Base-by-base conservation (phyloP, 2,888 invertebrate genomes). In the Syrphus vitripennis region DNA sequence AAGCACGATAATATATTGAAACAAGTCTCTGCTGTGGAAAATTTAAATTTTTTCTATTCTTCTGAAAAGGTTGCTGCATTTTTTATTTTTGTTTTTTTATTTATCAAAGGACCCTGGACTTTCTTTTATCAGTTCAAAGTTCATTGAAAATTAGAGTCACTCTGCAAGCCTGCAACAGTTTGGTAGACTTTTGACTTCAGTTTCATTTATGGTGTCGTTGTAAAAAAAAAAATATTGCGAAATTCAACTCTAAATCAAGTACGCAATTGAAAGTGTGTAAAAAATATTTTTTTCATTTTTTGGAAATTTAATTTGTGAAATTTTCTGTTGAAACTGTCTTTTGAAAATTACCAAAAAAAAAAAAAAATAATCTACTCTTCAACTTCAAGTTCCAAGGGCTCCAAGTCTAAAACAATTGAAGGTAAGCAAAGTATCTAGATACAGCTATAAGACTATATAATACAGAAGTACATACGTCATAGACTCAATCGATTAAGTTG, bases 1-100 rank as follows among this genome's bases (percentile, higher is more conserved):
- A 76, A 83, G 72, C 67, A 37, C 71, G 71, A 77, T n/a, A 84
- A 67, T 84, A 55, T 63, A 74, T n/a, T n/a, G 16, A 31, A n/a
- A 10, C 29, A 29, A 31, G 55, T 29, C 10, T 29, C 29, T 19
- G 10, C 12, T 26, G 24, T 50, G 14, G 14, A n/a, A 50, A 26
- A n/a, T n/a, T n/a, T n/a, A 50, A 24, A 50, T 5, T 2, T 12
- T 34, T 14, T 21, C 10, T 5, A n/a, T 50, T 80, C 65, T 84
- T n/a, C 63, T 72, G 40, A 19, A 21, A 4, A 24, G 50, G 7
- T n/a, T 24, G 12, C 7, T 50, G 50, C 24, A 50, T 50, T 24
- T 50, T 50, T 0, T 21, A 16, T 19, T 12, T 67, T 75, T 31
- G n/a, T 1, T 34, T 19, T 48, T 34, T 42, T 34, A 12, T 21